Conservation (phyloP, 2,113 vertebrate species). For the Lampris megalopsis region DNA sequence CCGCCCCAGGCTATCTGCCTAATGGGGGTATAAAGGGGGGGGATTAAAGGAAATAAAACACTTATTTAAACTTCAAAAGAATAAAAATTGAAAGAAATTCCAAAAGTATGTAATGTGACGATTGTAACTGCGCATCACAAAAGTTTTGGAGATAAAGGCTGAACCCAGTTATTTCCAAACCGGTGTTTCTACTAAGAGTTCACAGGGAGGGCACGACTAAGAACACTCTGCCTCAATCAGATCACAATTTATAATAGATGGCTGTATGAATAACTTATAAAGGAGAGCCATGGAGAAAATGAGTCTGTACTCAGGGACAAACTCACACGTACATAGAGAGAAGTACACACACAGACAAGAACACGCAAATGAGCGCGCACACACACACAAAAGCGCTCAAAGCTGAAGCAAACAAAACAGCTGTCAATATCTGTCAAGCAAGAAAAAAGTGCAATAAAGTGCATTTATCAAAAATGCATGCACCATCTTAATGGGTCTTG, state of each 20-base stretch:
- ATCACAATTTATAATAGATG: constrained; percentile 84
- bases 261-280: constrained; percentile 82
- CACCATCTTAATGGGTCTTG: constrained; percentile 64
- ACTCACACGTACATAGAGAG: constrained; percentile 3
- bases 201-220: constrained; percentile 75
- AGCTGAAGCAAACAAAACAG: constrained; percentile 33
- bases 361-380: neutral
- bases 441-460: constrained; percentile 50
- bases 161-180: constrained; percentile 23
- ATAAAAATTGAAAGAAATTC: too few species aligned
- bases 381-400: constrained; percentile 3
- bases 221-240: constrained; percentile 85
- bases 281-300: constrained; percentile 81
- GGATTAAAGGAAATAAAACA: too few species aligned
- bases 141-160: constrained; percentile 9
- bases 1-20: too few species aligned
- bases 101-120: too few species aligned
- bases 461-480: constrained; percentile 73
- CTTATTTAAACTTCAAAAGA: too few species aligned
- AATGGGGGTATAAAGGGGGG: too few species aligned
- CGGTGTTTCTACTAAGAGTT: constrained; percentile 62
- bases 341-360: constrained; percentile 23
- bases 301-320: constrained; percentile 56
- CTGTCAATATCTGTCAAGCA: constrained; percentile 23
- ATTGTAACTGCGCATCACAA: too few species aligned